A percentile compares a stretch with the other conserved stretches of the same genome.
Evolutionary conservation across 2,888 invertebrate species (phyloP).

Genomic region (Mythimna lalbum): DNA sequence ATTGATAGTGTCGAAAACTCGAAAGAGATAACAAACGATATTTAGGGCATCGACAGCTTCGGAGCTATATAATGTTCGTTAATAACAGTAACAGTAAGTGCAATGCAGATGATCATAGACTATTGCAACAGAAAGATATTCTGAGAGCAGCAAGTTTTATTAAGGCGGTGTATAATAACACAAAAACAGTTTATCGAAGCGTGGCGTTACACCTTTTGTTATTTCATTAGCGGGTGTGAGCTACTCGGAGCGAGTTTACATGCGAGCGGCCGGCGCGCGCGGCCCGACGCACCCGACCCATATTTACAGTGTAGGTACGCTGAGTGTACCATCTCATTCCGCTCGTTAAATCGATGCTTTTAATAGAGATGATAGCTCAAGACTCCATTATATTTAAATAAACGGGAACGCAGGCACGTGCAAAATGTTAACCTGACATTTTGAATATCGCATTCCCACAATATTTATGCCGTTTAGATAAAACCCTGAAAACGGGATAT

Average conservation of each 20-base stretch:
- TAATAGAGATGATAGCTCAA: slow-evolving; percentile 86
- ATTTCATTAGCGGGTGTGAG: slow-evolving; percentile 72
- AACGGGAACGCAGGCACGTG: slow-evolving; percentile 76
- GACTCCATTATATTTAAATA: slow-evolving; percentile 82
- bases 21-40: slow-evolving; percentile 61
- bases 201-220: slow-evolving; percentile 73
- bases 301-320: slow-evolving; percentile 73
- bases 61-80: slow-evolving; percentile 28
- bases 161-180: slow-evolving; percentile 61
- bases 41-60: slow-evolving; percentile 32
- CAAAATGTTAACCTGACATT: slow-evolving; percentile 79
- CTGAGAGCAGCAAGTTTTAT: slow-evolving; percentile 55
- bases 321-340: slow-evolving; percentile 80
- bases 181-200: slow-evolving; percentile 71
- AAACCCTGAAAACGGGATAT: slow-evolving; percentile 58
- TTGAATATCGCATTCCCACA: slow-evolving; percentile 63
- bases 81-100: slow-evolving; percentile 43
- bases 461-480: slow-evolving; percentile 59
- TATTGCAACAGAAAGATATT: slow-evolving; percentile 51
- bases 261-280: slow-evolving; percentile 66
- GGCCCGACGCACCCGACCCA: slow-evolving; percentile 76
- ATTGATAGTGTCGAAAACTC: slow-evolving; percentile 64
- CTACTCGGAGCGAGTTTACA: slow-evolving; percentile 69
- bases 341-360: slow-evolving; percentile 87
- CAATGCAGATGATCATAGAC: slow-evolving; percentile 29